Conservation (phyloP, 2,113 vertebrate species). For the Sterna hirundo region DNA sequence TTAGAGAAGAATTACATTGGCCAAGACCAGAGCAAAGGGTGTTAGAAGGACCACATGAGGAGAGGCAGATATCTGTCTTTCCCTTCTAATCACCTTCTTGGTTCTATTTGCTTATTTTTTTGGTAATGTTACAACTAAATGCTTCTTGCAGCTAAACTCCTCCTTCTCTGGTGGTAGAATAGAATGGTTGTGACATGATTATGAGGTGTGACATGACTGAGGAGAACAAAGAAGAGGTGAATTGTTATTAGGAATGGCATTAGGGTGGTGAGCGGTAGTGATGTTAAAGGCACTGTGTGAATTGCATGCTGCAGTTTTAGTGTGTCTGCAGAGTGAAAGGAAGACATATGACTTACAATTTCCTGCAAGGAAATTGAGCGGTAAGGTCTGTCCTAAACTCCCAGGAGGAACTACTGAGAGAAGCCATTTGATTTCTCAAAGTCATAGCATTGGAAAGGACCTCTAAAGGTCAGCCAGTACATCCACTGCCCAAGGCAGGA, state of each 20-base stretch:
- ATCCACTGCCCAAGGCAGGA: neutral
- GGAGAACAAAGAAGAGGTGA: neutral
- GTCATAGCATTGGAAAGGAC: neutral
- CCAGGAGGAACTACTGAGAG: neutral
- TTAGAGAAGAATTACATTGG: neutral
- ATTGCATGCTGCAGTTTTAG: neutral
- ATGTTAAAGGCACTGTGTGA: neutral
- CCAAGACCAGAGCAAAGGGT: neutral
- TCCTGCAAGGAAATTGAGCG: neutral
- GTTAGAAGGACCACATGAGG: neutral
- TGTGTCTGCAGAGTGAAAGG: neutral
- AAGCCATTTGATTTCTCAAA: neutral
- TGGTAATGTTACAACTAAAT: neutral
- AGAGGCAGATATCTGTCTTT: neutral
- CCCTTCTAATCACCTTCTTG: neutral
- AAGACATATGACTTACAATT: slow-evolving; percentile 37
- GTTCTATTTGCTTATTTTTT: neutral
- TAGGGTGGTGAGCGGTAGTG: neutral
- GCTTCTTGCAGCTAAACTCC: neutral
- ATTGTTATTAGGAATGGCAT: neutral
- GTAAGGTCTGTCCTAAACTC: neutral
- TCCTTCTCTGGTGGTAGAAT: neutral
- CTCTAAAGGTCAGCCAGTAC: neutral
- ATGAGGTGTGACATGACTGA: neutral
- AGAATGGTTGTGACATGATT: neutral